These are phyloP conservation scores for Anagrus nilaparvatae DNA, from an alignment of 1,140 invertebrate species.

Conservation along the genomic window DNA sequence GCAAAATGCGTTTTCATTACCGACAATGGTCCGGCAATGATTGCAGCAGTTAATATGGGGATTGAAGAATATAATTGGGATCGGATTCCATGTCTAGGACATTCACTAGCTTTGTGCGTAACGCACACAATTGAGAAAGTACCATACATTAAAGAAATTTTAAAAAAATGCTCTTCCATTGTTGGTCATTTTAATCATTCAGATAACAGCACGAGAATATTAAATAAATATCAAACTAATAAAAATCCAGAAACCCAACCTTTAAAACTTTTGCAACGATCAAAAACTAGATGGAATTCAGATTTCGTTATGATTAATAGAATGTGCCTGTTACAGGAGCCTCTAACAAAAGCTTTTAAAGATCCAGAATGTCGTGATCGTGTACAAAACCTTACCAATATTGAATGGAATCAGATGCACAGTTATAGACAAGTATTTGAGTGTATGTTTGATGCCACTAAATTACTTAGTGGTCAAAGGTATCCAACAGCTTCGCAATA, in stretches of 20 bases:
- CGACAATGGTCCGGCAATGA: too few relatives aligned
- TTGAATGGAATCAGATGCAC: conserved; percentile 7
- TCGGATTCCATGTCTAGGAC: too few relatives aligned
- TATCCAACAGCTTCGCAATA: conserved; percentile 7
- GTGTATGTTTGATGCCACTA: conserved; percentile 5
- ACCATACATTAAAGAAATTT: too few relatives aligned
- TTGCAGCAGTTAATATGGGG: too few relatives aligned
- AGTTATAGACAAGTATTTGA: conserved; percentile 4
- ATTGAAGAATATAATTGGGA: too few relatives aligned
- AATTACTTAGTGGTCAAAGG: conserved; percentile 5
- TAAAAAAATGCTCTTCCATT: too few relatives aligned
- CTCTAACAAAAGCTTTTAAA: conserved; percentile 4
- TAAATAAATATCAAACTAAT: too few relatives aligned
- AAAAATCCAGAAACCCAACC: conserved; percentile 4
- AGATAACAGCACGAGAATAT: too few relatives aligned
- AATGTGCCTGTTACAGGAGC: conserved; percentile 1
- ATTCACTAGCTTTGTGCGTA: too few relatives aligned
- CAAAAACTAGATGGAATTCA: conserved; percentile 15
- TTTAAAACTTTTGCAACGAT: conserved; percentile 9
- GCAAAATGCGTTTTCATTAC: too few relatives aligned
- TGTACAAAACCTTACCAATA: neutral
- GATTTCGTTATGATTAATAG: conserved; percentile 5
- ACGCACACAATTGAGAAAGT: too few relatives aligned
- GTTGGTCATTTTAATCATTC: too few relatives aligned
- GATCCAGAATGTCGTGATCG: neutral